Evolutionary conservation across 2,888 invertebrate species (phyloP), one percentile per base, ranked within the genome.

Genomic region (Drosophila tripunctata): DNA sequence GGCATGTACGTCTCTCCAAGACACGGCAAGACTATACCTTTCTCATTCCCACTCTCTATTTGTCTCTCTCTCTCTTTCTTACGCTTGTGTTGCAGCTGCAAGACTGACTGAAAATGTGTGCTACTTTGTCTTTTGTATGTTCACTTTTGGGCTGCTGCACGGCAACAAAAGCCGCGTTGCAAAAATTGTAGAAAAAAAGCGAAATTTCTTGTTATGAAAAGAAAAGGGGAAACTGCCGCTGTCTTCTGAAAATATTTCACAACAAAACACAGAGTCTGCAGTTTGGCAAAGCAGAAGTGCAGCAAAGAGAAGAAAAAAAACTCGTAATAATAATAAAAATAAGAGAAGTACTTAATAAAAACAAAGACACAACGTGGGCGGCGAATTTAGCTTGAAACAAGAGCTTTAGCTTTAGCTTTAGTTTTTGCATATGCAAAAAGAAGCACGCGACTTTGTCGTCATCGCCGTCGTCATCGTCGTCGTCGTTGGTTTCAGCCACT

Each of bases 71-170:
- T 0, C 22, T 7, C 40, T 12, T 10, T 24, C 24, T 24, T 24
- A 10, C 3, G 21, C 38, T 24, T 19, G 33, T n/a, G 21, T 30
- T 58, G 33, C 54, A 61, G 44, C 56, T 56, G 35, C 43, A 38
- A 51, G 40, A 43, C 45, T 60, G 62, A 44, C 56, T 76, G 73
- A 58, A 74, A 87, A 87, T 87, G 87, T 83, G 87, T 76, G 85
- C 83, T 78, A 87, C 87, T 87, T 83, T 83, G 86, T 87, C 86
- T 85, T 87, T 83, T 85, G 83, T 72, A 40, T 86, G 81, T 77
- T 80, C 75, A 83, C 71, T 78, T 76, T 69, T 75, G 52, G 56
- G 67, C 62, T 66, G 65, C 58, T 64, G 64, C 75, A 73, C 54
- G 50, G 69, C 62, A 75, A 63, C 65, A 74, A 69, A 82, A 74